phyloP scores from a whole-genome alignment of 2,113 vertebrate genomes.

The Mobula birostris region DNA sequence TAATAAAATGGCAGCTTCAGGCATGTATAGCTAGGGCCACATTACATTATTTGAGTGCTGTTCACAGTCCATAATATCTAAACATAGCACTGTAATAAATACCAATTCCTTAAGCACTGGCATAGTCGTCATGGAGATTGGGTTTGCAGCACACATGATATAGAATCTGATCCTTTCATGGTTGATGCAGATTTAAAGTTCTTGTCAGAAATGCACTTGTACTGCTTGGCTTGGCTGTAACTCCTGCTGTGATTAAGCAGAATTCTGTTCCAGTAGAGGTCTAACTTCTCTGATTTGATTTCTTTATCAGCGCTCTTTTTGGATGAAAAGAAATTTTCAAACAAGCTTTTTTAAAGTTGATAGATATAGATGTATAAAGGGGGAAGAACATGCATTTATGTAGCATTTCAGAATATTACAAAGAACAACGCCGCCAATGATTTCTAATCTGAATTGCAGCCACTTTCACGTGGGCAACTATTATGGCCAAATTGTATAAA shows the following conservation, averaged over 20 bases:
- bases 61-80: not conserved
- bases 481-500: not conserved
- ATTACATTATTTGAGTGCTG: conserved; percentile 29
- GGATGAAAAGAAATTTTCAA: conserved; percentile 10
- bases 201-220: conserved; percentile 28
- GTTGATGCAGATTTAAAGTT: conserved; percentile 30
- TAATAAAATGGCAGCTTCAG: conserved; percentile 28
- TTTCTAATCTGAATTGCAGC: not conserved
- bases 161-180: conserved; percentile 25
- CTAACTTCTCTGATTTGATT: not conserved
- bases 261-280: not conserved
- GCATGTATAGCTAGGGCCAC: not conserved
- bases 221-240: not conserved
- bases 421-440: not conserved
- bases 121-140: conserved; percentile 35
- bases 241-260: conserved; percentile 5
- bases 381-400: not conserved
- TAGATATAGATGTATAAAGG: not conserved
- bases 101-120: conserved; percentile 16
- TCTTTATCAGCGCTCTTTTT: not conserved
- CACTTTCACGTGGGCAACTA: not conserved
- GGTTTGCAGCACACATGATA: conserved; percentile 24
- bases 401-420: not conserved
- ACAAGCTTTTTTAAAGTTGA: not conserved
- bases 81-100: conserved; percentile 11